Conservation (phyloP, 1,140 invertebrate genomes). For the Paracyclopina nana region DNA sequence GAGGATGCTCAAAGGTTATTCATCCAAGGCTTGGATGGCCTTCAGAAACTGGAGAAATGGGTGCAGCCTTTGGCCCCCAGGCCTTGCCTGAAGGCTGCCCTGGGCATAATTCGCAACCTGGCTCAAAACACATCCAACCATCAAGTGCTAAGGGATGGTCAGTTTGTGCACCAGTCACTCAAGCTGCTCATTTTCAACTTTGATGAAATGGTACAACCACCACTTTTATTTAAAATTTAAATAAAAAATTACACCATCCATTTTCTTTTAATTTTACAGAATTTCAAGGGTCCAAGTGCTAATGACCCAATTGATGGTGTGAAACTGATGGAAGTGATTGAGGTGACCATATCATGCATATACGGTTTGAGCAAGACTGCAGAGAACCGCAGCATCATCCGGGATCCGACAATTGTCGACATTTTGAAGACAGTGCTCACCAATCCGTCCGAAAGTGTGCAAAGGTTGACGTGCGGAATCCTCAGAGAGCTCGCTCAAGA, state of each 20-base stretch:
- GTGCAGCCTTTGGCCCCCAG: conserved; percentile 78
- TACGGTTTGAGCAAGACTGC: conserved; percentile 85
- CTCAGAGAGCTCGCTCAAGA: conserved; percentile 86
- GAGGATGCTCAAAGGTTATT: conserved; percentile 94
- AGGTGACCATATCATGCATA: conserved; percentile 89
- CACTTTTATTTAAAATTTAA: background rate
- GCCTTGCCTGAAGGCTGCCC: conserved; percentile 62
- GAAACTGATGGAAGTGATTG: conserved; percentile 93
- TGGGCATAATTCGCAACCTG: conserved; percentile 74
- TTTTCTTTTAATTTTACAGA: conserved; percentile 25
- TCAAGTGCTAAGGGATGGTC: conserved; percentile 73
- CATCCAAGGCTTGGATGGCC: conserved; percentile 70
- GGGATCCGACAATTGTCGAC: conserved; percentile 74
- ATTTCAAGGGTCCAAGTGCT: conserved; percentile 24
- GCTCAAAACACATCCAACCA: conserved; percentile 88
- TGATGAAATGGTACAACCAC: background rate
- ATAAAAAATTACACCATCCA: background rate
- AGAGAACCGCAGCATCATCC: conserved; percentile 74
- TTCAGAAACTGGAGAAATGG: conserved; percentile 70
- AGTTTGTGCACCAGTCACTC: too few species aligned
- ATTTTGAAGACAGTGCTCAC: conserved; percentile 83
- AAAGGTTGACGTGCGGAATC: conserved; percentile 84
- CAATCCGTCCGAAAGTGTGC: conserved; percentile 93
- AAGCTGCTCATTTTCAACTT: background rate
- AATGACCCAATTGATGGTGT: conserved; percentile 73